Percentiles rank a stretch among this genome's conserved stretches.
Evolutionary conservation across 2,797 vertebrate genomes (phyloP).

Genomic region (Poecilia wingei): DNA sequence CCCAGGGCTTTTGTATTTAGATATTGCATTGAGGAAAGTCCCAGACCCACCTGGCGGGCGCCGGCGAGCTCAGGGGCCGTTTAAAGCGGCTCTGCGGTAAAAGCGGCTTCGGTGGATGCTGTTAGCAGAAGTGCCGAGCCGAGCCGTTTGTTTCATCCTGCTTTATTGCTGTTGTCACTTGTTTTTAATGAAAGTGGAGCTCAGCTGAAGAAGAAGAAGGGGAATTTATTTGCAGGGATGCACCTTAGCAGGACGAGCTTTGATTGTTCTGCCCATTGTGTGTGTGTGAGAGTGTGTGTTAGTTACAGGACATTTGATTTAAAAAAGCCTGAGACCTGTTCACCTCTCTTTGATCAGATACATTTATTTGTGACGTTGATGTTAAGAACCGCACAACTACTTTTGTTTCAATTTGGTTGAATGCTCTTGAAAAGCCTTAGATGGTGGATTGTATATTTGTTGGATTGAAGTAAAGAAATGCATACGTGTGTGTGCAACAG

Average conservation of each 20-base stretch:
- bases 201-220: conserved; percentile 20
- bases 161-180: conserved; percentile 68
- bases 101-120: conserved; percentile 28
- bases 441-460: background rate
- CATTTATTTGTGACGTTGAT: background rate
- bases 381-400: background rate
- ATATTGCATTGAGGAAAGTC: conserved; percentile 2
- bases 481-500: conserved; percentile 8
- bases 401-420: background rate
- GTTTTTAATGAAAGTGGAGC: conserved; percentile 68
- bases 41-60: rapidly evolving
- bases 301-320: background rate
- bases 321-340: background rate
- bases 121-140: conserved; percentile 41
- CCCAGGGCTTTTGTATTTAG: background rate
- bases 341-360: background rate
- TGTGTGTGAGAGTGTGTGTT: background rate
- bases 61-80: conserved; percentile 19
- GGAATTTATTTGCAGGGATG: conserved; percentile 24
- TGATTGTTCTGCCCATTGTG: conserved; percentile 15
- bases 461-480: background rate
- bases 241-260: conserved; percentile 33
- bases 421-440: background rate
- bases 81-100: background rate
- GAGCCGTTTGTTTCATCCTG: conserved; percentile 37